Base-by-base conservation (phyloP, 2,888 invertebrate genomes). In the Calameuta pallipes region DNA sequence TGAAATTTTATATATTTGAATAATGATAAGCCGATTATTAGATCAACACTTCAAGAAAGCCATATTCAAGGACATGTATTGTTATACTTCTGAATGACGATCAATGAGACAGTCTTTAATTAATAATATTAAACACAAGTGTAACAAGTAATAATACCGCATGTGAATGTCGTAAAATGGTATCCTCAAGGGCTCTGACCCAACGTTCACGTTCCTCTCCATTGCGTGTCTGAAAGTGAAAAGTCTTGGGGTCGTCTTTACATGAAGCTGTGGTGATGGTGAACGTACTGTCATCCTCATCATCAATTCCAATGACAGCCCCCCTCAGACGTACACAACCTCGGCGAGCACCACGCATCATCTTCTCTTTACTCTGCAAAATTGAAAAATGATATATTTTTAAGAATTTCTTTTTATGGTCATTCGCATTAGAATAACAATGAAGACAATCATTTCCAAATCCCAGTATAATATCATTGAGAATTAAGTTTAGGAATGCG, bases 201-300 rank as follows among this genome's bases (percentile, higher is more conserved):
- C 99, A 99, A 85, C 96, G 95, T 91, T 99, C 99, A 76, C 99
- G 94, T 91, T 99, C 99, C 77, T 97, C 96, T 23, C 96, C 96
- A 92, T 99, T 98, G 85, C 98, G 94, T 33, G 99, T 99, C 94
- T 99, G 99, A 92, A 99, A 98, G 92, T 99, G 99, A 93, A 99
- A 99, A 23, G 98, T 98, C 92, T 99, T 99, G 87, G 98, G 98
- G 92, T 99, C 99, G 75, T 99, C 99, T 78, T 91, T 91, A 73
- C 87, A 89, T 23, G 91, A 91, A 4, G 91, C 90, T 13, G 91
- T 91, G 9, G 98, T 99, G 88, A 99, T 98, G 75, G 99, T 99
- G 93, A 99, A 99, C 9, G 99, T 99, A 89, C 98, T 98, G 92
- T 99, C 99, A 92, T 99, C 99, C 92, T 99, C 99, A 91, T 99